phyloP scores from a whole-genome alignment of 2,888 invertebrate species.

The Drosophila kambysellisi region DNA sequence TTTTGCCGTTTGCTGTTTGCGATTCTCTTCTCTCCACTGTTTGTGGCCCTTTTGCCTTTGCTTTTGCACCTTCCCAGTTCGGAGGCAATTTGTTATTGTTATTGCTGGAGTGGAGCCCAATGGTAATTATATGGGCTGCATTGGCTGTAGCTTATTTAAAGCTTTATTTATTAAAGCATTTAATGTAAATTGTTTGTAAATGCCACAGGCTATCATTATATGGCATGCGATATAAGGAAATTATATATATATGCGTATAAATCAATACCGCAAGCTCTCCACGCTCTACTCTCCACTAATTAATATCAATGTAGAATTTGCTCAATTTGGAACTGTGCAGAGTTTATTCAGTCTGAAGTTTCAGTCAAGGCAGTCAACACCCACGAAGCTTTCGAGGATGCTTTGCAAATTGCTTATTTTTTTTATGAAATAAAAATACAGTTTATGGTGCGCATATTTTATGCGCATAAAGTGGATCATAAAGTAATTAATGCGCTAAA shows the following conservation, averaged over 20 bases:
- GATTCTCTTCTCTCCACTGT: conserved; percentile 10
- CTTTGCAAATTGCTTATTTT: conserved; percentile 55
- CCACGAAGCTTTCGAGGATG: conserved; percentile 60
- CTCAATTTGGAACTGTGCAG: conserved; percentile 24
- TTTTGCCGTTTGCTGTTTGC: conserved; percentile 10
- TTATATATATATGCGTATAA: conserved; percentile 58
- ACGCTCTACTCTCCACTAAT: conserved; percentile 46
- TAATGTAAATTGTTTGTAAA: conserved; percentile 80
- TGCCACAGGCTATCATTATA: conserved; percentile 72
- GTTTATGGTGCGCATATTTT: conserved; percentile 66
- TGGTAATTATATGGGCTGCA: conserved; percentile 67
- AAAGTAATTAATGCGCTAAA: conserved; percentile 84
- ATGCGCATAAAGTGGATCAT: conserved; percentile 78
- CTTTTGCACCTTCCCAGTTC: conserved; percentile 59
- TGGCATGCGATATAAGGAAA: conserved; percentile 55
- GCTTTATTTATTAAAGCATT: conserved; percentile 79
- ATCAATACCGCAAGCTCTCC: conserved; percentile 51
- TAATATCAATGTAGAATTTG: conserved; percentile 65
- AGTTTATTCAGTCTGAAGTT: conserved; percentile 32
- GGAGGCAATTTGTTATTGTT: conserved; percentile 72
- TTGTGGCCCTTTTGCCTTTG: conserved; percentile 36
- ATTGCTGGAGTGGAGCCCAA: conserved; percentile 38
- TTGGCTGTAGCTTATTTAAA: conserved; percentile 66
- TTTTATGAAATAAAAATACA: background rate
- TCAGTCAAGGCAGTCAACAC: conserved; percentile 70